Evolutionary conservation across 2,797 vertebrate genomes (phyloP).

Genomic region (Pangasius krempfi): DNA sequence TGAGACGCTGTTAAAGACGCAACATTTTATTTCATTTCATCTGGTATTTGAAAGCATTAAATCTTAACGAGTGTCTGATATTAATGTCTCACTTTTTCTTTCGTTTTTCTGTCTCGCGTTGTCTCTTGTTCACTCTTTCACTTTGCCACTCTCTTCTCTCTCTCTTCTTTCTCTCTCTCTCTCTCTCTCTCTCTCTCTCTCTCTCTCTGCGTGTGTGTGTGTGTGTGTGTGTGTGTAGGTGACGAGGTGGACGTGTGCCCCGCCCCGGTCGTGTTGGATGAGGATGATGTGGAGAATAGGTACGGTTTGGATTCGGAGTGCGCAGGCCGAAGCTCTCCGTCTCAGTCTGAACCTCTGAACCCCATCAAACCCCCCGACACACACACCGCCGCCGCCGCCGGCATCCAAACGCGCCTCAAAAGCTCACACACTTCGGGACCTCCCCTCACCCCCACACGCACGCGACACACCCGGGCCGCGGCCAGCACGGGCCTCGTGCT

Average conservation of each 20-base stretch:
- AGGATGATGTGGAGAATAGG: constrained; percentile 99
- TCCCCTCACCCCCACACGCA: constrained; percentile 53
- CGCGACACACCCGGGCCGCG: constrained; percentile 69
- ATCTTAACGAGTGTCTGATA: neutral
- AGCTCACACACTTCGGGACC: constrained; percentile 24
- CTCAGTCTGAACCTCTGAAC: constrained; percentile 57
- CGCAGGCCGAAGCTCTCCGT: constrained; percentile 67
- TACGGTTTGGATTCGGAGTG: constrained; percentile 88
- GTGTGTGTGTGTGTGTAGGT: constrained; percentile 66
- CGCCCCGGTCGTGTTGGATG: constrained; percentile 85
- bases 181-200: neutral
- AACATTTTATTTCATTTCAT: neutral
- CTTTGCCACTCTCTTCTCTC: neutral
- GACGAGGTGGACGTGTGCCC: constrained; percentile 83
- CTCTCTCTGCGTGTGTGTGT: neutral
- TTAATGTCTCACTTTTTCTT: neutral
- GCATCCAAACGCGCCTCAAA: constrained; percentile 39
- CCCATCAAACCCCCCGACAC: constrained; percentile 65
- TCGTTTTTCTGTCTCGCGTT: no score
- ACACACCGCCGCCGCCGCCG: neutral
- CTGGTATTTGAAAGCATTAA: neutral
- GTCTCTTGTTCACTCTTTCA: neutral
- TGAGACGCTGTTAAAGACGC: neutral
- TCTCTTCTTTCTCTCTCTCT: neutral
- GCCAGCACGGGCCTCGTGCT: constrained; percentile 60